Evolutionary conservation across 2,888 invertebrate species (phyloP), one percentile per base, ranked within the genome.

Genomic region (Ptychoptera albimana): DNA sequence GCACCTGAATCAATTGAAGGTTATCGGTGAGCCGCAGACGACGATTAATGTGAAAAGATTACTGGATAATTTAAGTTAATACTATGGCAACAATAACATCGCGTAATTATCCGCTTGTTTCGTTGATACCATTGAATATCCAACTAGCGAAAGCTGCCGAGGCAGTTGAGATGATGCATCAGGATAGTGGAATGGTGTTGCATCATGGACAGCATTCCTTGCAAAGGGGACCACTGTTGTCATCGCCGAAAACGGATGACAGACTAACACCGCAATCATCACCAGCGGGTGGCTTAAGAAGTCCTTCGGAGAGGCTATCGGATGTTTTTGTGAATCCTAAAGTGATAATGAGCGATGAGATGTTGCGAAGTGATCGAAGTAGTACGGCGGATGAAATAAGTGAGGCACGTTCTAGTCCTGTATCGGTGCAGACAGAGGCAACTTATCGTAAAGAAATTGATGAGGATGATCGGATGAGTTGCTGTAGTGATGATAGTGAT

Each of bases 401-500:
- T 41, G 45, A 45, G 32, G 16, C 39, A 10, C 42, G 45, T 23
- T 48, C 48, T n/a, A 48, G 45, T 38, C 45, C 48, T 13, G 45
- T 42, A 13, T 47, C 47, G 10, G 39, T 43, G 29, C 39, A 40
- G 40, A 44, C 37, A 11, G 41, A 41, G 36, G 43, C 42, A 14
- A 48, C 46, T 29, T 52, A 51, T 16, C 51, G 52, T 30, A 51
- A 50, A 29, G 55, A 53, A 9, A 2, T 23, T 0, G 37, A 42
- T 9, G 41, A 44, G 4, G 44, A 48, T 14, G 49, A 63, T 49
- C 73, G 74, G 13, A 72, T 73, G 49, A 81, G 80, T 47, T 77
- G 79, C 50, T 77, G 79, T 52, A 79, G 79, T 53, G 82, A 82
- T 54, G 84, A 82, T 55, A 86, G 85, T 37, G 85, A 84, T 4